Evolutionary conservation across 2,888 invertebrate species (phyloP).

Genomic region (Temnothorax rugatulus): DNA sequence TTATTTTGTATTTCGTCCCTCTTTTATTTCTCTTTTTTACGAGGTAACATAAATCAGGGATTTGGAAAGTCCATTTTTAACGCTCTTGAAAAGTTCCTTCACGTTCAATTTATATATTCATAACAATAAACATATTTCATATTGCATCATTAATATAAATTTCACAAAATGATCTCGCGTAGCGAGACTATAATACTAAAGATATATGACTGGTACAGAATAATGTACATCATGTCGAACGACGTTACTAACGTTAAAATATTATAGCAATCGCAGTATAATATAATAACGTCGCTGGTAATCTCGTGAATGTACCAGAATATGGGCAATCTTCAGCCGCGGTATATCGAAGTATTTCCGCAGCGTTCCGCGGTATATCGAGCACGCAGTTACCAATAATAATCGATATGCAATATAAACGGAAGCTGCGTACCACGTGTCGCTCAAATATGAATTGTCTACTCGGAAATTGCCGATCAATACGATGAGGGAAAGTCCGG

Average conservation of each 20-base stretch:
- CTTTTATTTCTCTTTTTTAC: neutral
- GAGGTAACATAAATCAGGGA: neutral
- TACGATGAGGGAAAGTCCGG: neutral
- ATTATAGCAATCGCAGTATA: constrained; percentile 1
- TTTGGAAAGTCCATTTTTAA: neutral
- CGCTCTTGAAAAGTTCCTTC: neutral
- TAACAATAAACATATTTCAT: neutral
- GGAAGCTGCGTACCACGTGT: neutral
- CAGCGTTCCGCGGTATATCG: neutral
- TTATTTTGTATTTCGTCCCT: neutral
- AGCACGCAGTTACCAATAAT: constrained; percentile 20
- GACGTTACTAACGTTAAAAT: constrained; percentile 6
- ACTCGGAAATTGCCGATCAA: constrained; percentile 17
- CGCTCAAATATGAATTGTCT: neutral
- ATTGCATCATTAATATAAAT: neutral
- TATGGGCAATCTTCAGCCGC: neutral
- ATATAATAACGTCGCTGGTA: neutral
- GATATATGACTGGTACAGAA: neutral
- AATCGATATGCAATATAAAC: neutral
- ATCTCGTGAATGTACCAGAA: neutral
- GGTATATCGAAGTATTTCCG: neutral
- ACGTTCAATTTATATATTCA: neutral
- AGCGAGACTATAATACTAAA: neutral
- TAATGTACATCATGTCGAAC: neutral
- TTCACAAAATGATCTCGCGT: neutral